A percentile compares a stretch with the other conserved stretches of the same genome.
Evolutionary conservation across 2,888 invertebrate species (phyloP).

Genomic region (Autographa pulchrina): DNA sequence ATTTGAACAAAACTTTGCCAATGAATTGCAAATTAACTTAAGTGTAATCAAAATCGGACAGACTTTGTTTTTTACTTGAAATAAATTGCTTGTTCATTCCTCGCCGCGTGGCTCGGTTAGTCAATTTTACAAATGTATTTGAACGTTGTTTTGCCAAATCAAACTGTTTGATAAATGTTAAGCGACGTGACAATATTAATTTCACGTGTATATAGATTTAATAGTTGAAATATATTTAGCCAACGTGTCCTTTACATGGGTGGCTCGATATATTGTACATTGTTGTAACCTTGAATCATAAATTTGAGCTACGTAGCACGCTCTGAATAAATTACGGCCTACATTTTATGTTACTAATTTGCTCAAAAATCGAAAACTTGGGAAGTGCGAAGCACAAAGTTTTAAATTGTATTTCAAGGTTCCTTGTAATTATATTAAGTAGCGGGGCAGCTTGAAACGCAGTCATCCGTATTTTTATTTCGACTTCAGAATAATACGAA

Average conservation of each 20-base stretch:
- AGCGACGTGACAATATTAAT: slow-evolving; percentile 57
- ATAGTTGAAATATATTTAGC: slow-evolving; percentile 35
- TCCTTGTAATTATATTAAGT: slow-evolving; percentile 52
- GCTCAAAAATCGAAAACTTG: slow-evolving; percentile 58
- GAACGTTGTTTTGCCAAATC: slow-evolving; percentile 52
- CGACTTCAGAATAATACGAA: slow-evolving; percentile 13
- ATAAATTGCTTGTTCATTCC: slow-evolving; percentile 15
- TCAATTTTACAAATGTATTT: slow-evolving; percentile 37
- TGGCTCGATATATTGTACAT: slow-evolving; percentile 39
- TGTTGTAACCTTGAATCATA: slow-evolving; percentile 39
- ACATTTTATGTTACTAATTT: slow-evolving; percentile 57
- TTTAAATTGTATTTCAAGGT: slow-evolving; percentile 57
- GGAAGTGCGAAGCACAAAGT: slow-evolving; percentile 50
- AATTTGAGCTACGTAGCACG: slow-evolving; percentile 31
- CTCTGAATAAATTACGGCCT: slow-evolving; percentile 52
- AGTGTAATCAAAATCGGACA: slow-evolving; percentile 25
- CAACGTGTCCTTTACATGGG: slow-evolving; percentile 24
- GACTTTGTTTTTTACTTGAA: slow-evolving; percentile 41
- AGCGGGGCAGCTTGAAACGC: slow-evolving; percentile 37
- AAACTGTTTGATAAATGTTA: slow-evolving; percentile 31
- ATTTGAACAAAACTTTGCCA: slow-evolving; percentile 59
- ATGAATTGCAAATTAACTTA: slow-evolving; percentile 62
- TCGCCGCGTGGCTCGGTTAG: background rate
- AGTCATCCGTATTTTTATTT: slow-evolving; percentile 41
- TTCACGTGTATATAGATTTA: slow-evolving; percentile 55